phyloP scores from a whole-genome alignment of 2,797 vertebrate species.

The Orientallactaga sibirica region DNA sequence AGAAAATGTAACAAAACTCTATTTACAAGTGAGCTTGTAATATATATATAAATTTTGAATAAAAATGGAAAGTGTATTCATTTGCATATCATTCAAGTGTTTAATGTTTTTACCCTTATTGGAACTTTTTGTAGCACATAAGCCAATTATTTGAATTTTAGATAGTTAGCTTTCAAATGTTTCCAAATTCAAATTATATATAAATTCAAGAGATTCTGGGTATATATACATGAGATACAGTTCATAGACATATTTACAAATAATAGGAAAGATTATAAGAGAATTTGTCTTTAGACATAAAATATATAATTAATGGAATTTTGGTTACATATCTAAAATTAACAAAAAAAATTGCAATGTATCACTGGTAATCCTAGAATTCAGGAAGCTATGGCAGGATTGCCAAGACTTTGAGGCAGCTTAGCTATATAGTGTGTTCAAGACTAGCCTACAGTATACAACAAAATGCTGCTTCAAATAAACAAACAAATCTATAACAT shows the following conservation, averaged over 20 bases:
- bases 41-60: not conserved
- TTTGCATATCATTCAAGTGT: not conserved
- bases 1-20: constrained; percentile 37
- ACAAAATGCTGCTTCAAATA: not conserved
- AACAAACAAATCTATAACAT: not conserved
- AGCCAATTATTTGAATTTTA: constrained; percentile 31
- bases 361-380: not conserved
- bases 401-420: not conserved
- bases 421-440: not conserved
- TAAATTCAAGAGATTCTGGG: not conserved
- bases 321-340: constrained; percentile 6
- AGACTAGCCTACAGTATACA: too few species aligned
- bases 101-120: not conserved
- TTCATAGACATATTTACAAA: constrained; percentile 7
- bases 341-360: not conserved
- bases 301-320: not conserved
- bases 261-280: not conserved
- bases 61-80: not conserved
- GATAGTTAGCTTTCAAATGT: not conserved
- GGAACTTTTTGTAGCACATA: not conserved
- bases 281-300: not conserved
- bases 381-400: not conserved
- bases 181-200: not conserved
- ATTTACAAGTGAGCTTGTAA: constrained; percentile 17
- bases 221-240: not conserved